Base-by-base conservation (phyloP, 2,113 vertebrate species). In the Nycticorax nycticorax region DNA sequence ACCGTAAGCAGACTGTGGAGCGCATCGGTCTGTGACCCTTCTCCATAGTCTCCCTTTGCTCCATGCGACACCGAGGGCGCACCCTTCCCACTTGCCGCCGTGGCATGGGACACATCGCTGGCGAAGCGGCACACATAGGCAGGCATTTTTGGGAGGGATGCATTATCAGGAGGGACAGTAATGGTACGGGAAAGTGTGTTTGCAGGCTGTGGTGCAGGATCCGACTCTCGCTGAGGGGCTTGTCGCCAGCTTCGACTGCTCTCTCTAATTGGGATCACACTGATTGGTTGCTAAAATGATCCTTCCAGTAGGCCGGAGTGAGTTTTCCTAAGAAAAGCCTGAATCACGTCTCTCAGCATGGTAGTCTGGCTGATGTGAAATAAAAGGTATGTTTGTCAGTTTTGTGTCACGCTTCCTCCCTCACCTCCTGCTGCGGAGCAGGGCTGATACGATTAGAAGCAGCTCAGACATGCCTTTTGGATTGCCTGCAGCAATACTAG, bases 91-190 rank as follows among this genome's bases (percentile, higher is more conserved):
- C 47, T 15, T 0, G 1, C 39, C 2, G 3, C 35, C 0, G 0
- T 37, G 72, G 20, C 0, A 0, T 21, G 30, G 77, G n/a, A 53
- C 47, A 8, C n/a, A 7, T 22, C 4, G 2, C 80, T 50, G 28
- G 56, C 0, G 0, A 71, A 81, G 47, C 0, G 0, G 37, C 41
- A 22, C 45, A 19, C 0, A 0, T 0, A 1, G 35, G 28, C 45
- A 28, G n/a, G 63, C 1, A 7, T 30, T 23, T 55, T 59, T 87
- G 52, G 10, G 7, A 28, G 0, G 4, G 26, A 6, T 15, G 7
- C 8, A 3, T 26, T 43, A 14, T 23, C 16, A 24, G 43, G 18
- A 72, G 28, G 66, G 62, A 68, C 23, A 60, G 27, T 33, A 47
- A 60, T 12, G 26, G 43, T 13, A 76, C 30, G 24, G 27, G 33